Evolutionary conservation across 2,888 invertebrate species (phyloP).

Genomic region (Acrocyrtus sp.): DNA sequence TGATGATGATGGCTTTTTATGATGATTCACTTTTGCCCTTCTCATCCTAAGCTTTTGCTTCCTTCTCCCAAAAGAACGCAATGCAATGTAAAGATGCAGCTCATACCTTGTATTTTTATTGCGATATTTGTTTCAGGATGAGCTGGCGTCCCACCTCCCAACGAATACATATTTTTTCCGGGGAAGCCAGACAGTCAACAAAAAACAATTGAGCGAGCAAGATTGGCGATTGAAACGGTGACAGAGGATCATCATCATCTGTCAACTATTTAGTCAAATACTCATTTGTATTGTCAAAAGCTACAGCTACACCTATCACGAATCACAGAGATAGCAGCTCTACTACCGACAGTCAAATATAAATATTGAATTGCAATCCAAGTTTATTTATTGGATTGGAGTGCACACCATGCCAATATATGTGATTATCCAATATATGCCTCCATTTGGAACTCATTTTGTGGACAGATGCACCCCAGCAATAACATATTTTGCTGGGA

Average conservation of each 20-base stretch:
- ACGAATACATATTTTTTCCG: too few relatives aligned
- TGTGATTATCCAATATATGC: too few relatives aligned
- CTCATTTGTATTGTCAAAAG: constrained; percentile 36
- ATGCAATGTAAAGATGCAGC: not conserved
- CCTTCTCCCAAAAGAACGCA: constrained; percentile 3
- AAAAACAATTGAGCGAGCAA: not conserved
- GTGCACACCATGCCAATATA: not conserved
- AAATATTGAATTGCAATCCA: too few relatives aligned
- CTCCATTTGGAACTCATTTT: too few relatives aligned
- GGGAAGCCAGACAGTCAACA: not conserved
- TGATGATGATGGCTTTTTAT: constrained; percentile 20
- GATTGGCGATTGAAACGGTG: not conserved
- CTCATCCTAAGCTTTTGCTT: constrained; percentile 8
- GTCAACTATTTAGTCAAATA: constrained; percentile 46
- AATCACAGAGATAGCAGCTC: too few relatives aligned
- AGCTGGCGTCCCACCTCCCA: constrained; percentile 28
- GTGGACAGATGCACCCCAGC: too few relatives aligned
- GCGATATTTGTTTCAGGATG: constrained; percentile 37
- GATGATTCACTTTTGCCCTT: constrained; percentile 40
- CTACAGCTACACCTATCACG: too few relatives aligned
- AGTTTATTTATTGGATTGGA: too few relatives aligned
- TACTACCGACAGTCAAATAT: too few relatives aligned
- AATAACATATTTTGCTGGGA: too few relatives aligned
- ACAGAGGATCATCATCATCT: constrained; percentile 21
- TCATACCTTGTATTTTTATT: too few relatives aligned